Evolutionary conservation across 2,888 invertebrate genomes (phyloP).

Genomic region (Ectemnius lituratus): DNA sequence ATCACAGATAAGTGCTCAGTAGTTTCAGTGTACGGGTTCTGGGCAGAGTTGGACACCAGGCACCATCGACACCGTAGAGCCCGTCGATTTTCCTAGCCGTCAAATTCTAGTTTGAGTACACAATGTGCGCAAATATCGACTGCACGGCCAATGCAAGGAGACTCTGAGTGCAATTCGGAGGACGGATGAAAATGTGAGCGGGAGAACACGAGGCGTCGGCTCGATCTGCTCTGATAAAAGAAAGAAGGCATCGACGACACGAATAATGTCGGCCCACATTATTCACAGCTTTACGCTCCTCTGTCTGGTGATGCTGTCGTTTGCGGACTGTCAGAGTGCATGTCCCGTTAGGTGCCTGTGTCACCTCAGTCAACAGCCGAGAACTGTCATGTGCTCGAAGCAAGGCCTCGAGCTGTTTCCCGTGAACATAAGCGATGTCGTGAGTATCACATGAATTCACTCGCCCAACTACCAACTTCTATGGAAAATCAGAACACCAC

Average conservation of each 20-base stretch:
- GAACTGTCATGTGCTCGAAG: conserved; percentile 65
- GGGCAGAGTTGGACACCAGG: conserved; percentile 33
- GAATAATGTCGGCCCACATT: conserved; percentile 19
- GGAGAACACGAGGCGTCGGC: conserved; percentile 13
- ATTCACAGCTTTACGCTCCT: conserved; percentile 13
- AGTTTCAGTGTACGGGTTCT: conserved; percentile 58
- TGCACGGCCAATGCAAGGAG: too few relatives aligned
- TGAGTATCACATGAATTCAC: conserved; percentile 49
- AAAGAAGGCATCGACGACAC: conserved; percentile 32
- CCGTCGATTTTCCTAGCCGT: too few relatives aligned
- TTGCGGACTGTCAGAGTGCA: conserved; percentile 30
- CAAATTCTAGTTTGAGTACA: too few relatives aligned
- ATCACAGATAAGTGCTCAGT: conserved; percentile 73
- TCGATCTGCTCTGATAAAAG: conserved; percentile 20
- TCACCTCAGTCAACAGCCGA: conserved; percentile 57
- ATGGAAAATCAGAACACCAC: too few relatives aligned
- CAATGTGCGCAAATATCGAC: too few relatives aligned
- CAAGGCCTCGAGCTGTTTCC: conserved; percentile 66
- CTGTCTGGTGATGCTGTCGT: conserved; percentile 34
- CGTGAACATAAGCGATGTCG: conserved; percentile 66
- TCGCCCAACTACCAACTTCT: too few relatives aligned
- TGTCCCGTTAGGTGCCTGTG: conserved; percentile 70
- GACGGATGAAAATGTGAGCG: conserved; percentile 1
- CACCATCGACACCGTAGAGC: conserved; percentile 27
- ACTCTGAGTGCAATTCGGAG: neutral